These are phyloP conservation scores for Chaetops frenatus DNA, from an alignment of 2,113 vertebrate species.

Conservation along the genomic window DNA sequence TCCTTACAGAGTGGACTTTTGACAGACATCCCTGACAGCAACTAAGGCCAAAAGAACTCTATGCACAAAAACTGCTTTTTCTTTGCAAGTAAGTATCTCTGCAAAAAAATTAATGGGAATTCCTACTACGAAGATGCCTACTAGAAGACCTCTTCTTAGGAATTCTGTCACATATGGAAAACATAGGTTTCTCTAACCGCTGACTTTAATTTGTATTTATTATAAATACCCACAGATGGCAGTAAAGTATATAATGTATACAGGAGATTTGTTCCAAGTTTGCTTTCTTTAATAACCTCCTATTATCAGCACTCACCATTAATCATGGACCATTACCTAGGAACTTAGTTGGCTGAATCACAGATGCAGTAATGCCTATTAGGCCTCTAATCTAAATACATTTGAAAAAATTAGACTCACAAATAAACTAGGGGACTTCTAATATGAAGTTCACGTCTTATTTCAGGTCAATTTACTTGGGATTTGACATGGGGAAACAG, in stretches of 20 bases:
- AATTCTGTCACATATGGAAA: not conserved
- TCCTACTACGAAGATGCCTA: not conserved
- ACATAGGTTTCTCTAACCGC: not conserved
- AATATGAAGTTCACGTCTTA: not conserved
- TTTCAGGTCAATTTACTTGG: constrained; percentile 27
- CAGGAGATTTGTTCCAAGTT: constrained; percentile 9
- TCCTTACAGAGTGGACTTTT: not conserved
- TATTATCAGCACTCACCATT: constrained; percentile 38
- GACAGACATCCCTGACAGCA: not conserved
- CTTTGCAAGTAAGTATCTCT: not conserved
- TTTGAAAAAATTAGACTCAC: not conserved
- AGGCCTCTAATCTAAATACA: not conserved
- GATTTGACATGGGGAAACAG: not conserved
- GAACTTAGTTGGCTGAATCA: constrained; percentile 36
- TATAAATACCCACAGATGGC: constrained; percentile 44
- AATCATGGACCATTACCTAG: constrained; percentile 54
- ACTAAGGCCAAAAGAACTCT: not conserved
- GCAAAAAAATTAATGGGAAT: not conserved
- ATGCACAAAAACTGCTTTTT: not conserved
- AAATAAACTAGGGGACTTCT: constrained; percentile 11
- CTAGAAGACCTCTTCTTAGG: not conserved
- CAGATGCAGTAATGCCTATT: not conserved
- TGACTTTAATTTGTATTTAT: constrained; percentile 18
- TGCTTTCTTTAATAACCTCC: constrained; percentile 44
- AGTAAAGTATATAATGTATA: constrained; percentile 6